Conservation (phyloP, 1,140 invertebrate species). For the Heterodera carotae region DNA sequence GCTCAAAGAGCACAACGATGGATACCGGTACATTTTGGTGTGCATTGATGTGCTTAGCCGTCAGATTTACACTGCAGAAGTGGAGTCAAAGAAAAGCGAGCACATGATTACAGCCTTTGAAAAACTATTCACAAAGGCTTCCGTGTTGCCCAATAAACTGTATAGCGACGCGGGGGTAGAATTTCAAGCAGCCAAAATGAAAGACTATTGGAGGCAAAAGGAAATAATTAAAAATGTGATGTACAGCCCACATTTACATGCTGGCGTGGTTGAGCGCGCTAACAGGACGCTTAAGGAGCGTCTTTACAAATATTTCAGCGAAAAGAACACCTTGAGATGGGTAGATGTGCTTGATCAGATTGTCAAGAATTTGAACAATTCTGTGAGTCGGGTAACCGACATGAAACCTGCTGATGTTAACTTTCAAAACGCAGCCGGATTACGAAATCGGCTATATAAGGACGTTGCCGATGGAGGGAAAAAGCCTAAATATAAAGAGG, state of each 20-base stretch:
- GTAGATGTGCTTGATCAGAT: background rate
- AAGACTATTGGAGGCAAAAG: background rate
- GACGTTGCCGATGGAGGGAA: background rate
- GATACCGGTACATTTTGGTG: slow-evolving; percentile 35
- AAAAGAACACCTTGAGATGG: slow-evolving; percentile 1
- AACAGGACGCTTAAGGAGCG: background rate
- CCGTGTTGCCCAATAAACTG: background rate
- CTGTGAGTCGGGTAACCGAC: background rate
- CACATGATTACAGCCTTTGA: slow-evolving; percentile 28
- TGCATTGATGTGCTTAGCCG: slow-evolving; percentile 39
- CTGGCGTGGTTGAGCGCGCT: background rate
- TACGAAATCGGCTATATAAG: background rate
- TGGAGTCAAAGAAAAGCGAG: slow-evolving; percentile 23
- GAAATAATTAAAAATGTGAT: background rate
- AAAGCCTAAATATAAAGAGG: background rate
- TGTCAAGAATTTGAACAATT: background rate
- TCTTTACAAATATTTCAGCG: background rate
- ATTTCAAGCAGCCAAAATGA: background rate
- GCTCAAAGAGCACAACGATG: slow-evolving; percentile 29
- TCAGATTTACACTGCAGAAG: slow-evolving; percentile 27
- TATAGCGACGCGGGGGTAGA: background rate
- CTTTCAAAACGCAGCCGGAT: background rate
- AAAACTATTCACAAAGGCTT: background rate
- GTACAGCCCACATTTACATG: background rate
- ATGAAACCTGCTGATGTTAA: background rate